Evolutionary conservation across 2,888 invertebrate species (phyloP).

Genomic region (Callyntrura sp.): DNA sequence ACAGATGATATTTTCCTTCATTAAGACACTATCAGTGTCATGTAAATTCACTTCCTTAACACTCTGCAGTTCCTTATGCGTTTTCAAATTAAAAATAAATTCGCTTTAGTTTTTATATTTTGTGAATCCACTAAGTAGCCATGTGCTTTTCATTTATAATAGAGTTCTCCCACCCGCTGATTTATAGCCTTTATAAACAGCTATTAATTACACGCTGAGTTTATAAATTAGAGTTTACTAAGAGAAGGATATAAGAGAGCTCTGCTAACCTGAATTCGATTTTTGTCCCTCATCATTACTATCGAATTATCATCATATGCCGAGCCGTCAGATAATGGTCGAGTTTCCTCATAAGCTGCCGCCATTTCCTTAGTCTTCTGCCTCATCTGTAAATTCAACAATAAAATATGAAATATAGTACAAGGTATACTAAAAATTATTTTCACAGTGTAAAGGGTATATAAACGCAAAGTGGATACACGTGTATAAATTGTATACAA

Average conservation of each 20-base stretch:
- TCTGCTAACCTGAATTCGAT: conserved; percentile 84
- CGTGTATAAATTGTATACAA: no score
- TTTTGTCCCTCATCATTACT: conserved; percentile 85
- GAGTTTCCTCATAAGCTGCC: conserved; percentile 84
- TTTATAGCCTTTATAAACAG: neutral
- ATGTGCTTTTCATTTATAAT: neutral
- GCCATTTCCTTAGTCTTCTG: conserved; percentile 84
- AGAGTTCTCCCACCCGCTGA: neutral
- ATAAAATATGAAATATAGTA: neutral
- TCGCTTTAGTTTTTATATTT: no score
- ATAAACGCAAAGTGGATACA: no score
- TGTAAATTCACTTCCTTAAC: no score
- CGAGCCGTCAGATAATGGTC: conserved; percentile 85
- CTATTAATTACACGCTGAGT: neutral
- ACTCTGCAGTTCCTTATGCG: no score
- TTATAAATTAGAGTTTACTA: neutral
- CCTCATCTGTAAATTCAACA: conserved; percentile 84
- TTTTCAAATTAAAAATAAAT: no score
- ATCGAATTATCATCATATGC: conserved; percentile 85
- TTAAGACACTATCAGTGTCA: no score
- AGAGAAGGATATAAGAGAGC: no score
- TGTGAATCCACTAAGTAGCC: no score
- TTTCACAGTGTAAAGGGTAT: no score
- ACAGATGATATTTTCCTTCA: no score
- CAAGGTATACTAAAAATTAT: neutral